A percentile compares a stretch with the other conserved stretches of the same genome.
These are phyloP conservation scores for Protonibea diacanthus DNA, from an alignment of 2,797 vertebrate species.

Conservation along the genomic window DNA sequence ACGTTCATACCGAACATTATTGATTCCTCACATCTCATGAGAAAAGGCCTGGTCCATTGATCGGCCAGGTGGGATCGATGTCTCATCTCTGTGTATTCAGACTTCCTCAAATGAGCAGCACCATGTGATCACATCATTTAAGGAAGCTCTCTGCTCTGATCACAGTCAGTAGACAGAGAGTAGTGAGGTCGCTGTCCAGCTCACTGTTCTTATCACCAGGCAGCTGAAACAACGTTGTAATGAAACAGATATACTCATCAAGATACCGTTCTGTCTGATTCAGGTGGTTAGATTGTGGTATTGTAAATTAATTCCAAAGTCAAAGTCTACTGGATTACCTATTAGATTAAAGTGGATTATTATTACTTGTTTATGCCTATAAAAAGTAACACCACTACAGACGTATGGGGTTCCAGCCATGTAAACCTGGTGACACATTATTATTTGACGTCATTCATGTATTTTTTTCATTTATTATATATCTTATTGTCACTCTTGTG, in stretches of 20 bases:
- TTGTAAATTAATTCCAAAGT: constrained; percentile 17
- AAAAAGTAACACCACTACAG: neutral
- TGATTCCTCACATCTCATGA: constrained; percentile 72
- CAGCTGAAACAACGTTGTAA: constrained; percentile 32
- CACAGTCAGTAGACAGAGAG: constrained; percentile 49
- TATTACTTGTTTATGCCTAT: neutral
- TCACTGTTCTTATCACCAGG: constrained; percentile 54
- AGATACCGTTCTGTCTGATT: constrained; percentile 20
- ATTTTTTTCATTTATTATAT: neutral
- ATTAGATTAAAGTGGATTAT: constrained; percentile 14
- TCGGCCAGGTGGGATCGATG: constrained; percentile 79
- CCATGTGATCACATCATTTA: constrained; percentile 75
- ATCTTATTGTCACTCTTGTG: neutral
- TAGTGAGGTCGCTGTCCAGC: constrained; percentile 57
- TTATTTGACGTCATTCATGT: neutral
- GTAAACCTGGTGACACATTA: neutral
- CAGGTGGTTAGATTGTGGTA: constrained; percentile 6
- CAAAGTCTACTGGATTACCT: neutral
- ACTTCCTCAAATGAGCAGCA: constrained; percentile 76
- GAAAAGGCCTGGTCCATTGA: constrained; percentile 71
- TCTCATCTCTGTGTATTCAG: constrained; percentile 80
- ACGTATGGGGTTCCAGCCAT: neutral
- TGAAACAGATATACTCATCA: constrained; percentile 56
- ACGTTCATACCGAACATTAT: constrained; percentile 75
- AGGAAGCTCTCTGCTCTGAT: constrained; percentile 67